A percentile compares a stretch with the other conserved stretches of the same genome.
Conservation (phyloP, 1,140 invertebrate species). For the Drosophila repletoides region DNA sequence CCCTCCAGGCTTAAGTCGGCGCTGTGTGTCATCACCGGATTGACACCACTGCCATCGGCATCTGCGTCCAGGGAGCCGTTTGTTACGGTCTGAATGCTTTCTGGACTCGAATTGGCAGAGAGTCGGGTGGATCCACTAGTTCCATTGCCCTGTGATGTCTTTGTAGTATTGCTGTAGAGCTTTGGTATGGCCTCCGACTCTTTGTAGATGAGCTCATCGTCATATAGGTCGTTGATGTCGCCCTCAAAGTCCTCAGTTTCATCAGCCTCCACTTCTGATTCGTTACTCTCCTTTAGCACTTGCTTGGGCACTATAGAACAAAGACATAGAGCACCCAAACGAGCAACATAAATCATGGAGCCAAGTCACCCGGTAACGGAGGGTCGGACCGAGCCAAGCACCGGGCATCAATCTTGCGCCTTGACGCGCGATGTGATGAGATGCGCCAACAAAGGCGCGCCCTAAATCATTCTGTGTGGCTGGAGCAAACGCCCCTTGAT, state of each 20-base stretch:
- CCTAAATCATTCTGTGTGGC: slow-evolving; percentile 36
- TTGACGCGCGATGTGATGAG: slow-evolving; percentile 32
- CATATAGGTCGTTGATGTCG: slow-evolving; percentile 82
- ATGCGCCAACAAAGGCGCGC: slow-evolving; percentile 35
- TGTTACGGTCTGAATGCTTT: slow-evolving; percentile 41
- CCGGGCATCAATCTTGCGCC: slow-evolving; percentile 51
- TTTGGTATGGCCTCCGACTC: slow-evolving; percentile 82
- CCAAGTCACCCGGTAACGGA: slow-evolving; percentile 16
- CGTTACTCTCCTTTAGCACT: slow-evolving; percentile 91
- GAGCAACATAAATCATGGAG: slow-evolving; percentile 39
- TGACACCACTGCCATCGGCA: slow-evolving; percentile 48
- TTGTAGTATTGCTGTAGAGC: slow-evolving; percentile 67
- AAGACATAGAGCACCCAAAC: slow-evolving; percentile 29
- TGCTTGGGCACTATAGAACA: slow-evolving; percentile 87
- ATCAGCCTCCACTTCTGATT: slow-evolving; percentile 88
- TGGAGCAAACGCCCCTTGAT: slow-evolving; percentile 16
- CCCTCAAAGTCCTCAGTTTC: slow-evolving; percentile 84
- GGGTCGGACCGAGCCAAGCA: slow-evolving; percentile 22
- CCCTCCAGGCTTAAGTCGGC: slow-evolving; percentile 73
- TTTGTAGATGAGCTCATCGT: slow-evolving; percentile 82
- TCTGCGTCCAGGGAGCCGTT: slow-evolving; percentile 59
- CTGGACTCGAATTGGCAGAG: slow-evolving; percentile 10
- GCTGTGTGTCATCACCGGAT: slow-evolving; percentile 78
- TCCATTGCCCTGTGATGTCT: slow-evolving; percentile 22
- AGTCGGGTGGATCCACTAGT: slow-evolving; percentile 19